Evolutionary conservation across 1,140 invertebrate genomes (phyloP), one percentile per base, ranked within the genome.

Genomic region (Anoplophora glabripennis): DNA sequence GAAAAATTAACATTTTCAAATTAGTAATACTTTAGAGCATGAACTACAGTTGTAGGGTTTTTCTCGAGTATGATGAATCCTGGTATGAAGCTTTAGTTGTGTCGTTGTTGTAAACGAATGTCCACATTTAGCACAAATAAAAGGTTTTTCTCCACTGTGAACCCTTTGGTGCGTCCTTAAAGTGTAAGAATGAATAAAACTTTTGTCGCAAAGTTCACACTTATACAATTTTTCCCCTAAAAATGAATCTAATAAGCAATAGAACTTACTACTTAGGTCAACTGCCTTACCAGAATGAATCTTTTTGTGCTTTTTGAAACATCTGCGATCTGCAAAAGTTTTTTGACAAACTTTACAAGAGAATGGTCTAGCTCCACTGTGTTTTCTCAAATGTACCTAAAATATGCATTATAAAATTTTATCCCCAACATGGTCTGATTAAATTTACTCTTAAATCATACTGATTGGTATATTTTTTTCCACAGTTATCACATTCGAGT

Each of bases 71-170:
- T 69, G 68, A 1, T 48, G 62, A 46, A 46, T 18, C 33, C 56
- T 56, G 0, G 48, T 49, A 52, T 69, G 68, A 8, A 66, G 62
- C 18, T 58, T 54, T 0, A 69, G 59, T 17, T 66, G 56, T 46
- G 65, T 55, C 28, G 56, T 46, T 14, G 67, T 66, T 17, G 58
- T 48, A 53, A 62, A 69, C 7, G 65, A 41, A 59, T 66, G 61
- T 9, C 49, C 52, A 51, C 68, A 69, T 34, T 57, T 42, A 5
- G 40, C n/a, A 37, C 68, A 69, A 7, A 57, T 38, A 53, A 57
- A 69, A 0, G 68, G 68, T 56, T 66, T 67, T 56, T 69, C 65
- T 7, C 68, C 68, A n/a, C 65, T 67, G 45, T 69, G 68, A 47
- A 57, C 62, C 28, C 65, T 55, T 1, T 47, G 46, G 59, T 69